Conservation (phyloP, 2,888 invertebrate genomes). For the Platypus cylindrus region DNA sequence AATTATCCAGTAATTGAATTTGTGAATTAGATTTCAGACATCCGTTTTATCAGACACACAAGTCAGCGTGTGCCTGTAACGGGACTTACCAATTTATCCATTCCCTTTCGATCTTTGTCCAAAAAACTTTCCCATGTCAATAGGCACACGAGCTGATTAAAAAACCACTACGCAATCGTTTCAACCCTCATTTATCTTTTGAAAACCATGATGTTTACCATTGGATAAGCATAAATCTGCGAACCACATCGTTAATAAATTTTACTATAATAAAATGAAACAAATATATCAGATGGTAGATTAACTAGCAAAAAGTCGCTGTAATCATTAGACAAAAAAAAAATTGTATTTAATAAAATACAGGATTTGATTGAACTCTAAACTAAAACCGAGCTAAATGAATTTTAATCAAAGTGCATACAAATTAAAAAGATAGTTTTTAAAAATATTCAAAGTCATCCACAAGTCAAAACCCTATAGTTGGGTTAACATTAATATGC, state of each 20-base stretch:
- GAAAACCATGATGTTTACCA: constrained; percentile 11
- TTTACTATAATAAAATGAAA: constrained; percentile 14
- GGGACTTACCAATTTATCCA: no score
- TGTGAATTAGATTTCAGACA: no score
- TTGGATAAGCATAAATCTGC: constrained; percentile 13
- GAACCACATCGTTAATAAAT: constrained; percentile 10
- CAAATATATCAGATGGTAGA: constrained; percentile 12
- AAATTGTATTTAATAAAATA: no score
- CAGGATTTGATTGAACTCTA: constrained; percentile 1
- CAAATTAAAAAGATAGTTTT: constrained; percentile 9
- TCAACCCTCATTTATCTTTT: constrained; percentile 9
- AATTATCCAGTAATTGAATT: no score
- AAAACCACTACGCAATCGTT: constrained; percentile 11
- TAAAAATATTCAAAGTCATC: constrained; percentile 7
- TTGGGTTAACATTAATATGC: constrained; percentile 13
- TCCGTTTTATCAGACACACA: no score
- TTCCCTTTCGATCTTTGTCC: no score
- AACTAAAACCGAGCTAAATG: not conserved
- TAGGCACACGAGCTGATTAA: constrained; percentile 10
- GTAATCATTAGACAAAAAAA: no score
- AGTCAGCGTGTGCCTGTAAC: no score
- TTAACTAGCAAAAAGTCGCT: no score
- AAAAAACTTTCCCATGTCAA: no score
- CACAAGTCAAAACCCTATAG: constrained; percentile 6
- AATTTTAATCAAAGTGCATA: constrained; percentile 1